A percentile compares a stretch with the other conserved stretches of the same genome.
phyloP scores from a whole-genome alignment of 2,113 vertebrate genomes.

The Macrotis lagotis region DNA sequence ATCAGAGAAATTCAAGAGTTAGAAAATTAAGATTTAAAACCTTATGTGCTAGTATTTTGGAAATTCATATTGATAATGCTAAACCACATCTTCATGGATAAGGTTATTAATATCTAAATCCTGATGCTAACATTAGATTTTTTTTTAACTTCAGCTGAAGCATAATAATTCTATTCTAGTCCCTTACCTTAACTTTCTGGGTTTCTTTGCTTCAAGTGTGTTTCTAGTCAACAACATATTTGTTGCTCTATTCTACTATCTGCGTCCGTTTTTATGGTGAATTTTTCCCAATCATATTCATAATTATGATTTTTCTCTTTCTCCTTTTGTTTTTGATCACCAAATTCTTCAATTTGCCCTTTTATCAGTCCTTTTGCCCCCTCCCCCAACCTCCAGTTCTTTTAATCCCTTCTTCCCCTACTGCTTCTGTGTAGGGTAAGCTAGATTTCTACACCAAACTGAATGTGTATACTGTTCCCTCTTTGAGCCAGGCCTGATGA shows the following conservation, averaged over 20 bases:
- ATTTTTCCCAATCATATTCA: background rate
- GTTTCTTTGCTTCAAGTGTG: background rate
- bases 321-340: background rate
- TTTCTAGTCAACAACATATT: background rate
- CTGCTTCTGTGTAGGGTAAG: background rate
- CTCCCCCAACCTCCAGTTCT: background rate
- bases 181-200: background rate
- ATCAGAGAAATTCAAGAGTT: conserved; percentile 14
- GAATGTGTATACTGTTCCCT: background rate
- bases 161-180: background rate
- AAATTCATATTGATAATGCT: conserved; percentile 25
- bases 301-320: background rate
- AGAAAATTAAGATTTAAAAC: conserved; percentile 34
- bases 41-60: conserved; percentile 40
- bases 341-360: background rate
- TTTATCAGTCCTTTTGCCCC: background rate
- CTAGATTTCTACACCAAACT: background rate
- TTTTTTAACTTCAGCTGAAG: background rate
- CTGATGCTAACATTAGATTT: conserved; percentile 3
- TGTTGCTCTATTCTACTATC: background rate
- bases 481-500: background rate
- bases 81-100: conserved; percentile 20
- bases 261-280: background rate
- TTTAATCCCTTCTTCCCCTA: background rate
- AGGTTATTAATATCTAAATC: conserved; percentile 14